Evolutionary conservation across 1,140 invertebrate species (phyloP).

Genomic region (Sipha flava): DNA sequence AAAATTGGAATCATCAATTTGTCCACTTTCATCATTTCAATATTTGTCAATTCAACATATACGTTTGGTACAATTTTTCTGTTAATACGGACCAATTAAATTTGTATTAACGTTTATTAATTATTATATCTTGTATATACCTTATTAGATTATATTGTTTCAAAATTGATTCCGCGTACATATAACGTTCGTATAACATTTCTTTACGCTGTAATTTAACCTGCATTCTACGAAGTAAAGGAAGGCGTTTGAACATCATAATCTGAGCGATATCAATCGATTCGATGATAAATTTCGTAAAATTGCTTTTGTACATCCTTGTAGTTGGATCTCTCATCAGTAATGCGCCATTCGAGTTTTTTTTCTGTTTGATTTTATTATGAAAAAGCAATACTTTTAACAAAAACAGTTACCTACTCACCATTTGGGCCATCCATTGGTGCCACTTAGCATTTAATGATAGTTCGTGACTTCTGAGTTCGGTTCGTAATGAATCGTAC

Average conservation of each 20-base stretch:
- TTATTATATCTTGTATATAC: not conserved
- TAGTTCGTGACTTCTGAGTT: not conserved
- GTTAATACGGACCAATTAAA: not conserved
- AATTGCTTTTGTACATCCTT: not conserved
- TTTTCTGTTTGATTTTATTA: not conserved
- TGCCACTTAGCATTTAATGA: not conserved
- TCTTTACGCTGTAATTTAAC: not conserved
- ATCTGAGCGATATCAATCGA: not conserved
- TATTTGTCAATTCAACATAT: not conserved
- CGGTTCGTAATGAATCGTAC: not conserved
- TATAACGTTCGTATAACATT: not conserved
- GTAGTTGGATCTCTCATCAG: not conserved
- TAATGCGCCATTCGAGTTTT: not conserved
- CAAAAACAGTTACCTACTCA: not conserved
- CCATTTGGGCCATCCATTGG: not conserved
- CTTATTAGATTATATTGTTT: not conserved
- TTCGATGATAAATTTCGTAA: not conserved
- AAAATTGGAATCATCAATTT: not conserved
- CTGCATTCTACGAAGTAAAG: not conserved
- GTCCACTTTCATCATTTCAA: conserved; percentile 11
- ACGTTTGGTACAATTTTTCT: not conserved
- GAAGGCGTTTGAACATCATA: not conserved
- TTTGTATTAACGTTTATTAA: not conserved
- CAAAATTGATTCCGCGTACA: not conserved
- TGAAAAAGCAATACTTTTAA: too few species aligned